A percentile compares a stretch with the other conserved stretches of the same genome.
phyloP scores from a whole-genome alignment of 2,797 vertebrate genomes.

The Aulostomus chinensis region DNA sequence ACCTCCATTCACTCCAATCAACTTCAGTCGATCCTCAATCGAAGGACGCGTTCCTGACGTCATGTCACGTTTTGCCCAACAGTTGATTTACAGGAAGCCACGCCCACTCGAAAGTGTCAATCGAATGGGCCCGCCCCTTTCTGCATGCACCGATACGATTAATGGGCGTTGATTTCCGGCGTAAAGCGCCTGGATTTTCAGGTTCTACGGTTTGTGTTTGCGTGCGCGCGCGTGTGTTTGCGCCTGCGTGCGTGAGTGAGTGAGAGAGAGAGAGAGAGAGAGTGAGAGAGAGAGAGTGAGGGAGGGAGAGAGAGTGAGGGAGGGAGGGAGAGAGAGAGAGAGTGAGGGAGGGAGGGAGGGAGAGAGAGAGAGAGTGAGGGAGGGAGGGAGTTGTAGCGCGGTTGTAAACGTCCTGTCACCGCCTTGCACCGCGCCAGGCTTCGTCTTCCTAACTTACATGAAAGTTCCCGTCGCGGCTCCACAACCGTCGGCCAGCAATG shows the following conservation, averaged over 20 bases:
- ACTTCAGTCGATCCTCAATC: no score
- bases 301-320: no score
- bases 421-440: constrained; percentile 49
- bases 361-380: no score
- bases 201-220: constrained; percentile 35
- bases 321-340: no score
- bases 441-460: constrained; percentile 50
- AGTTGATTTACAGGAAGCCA: background rate
- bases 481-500: constrained; percentile 66
- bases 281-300: no score
- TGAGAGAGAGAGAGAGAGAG: no score
- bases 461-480: constrained; percentile 51
- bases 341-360: no score
- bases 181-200: constrained; percentile 61
- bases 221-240: no score
- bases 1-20: no score
- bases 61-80: no score
- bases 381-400: constrained; percentile 26
- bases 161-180: constrained; percentile 74
- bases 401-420: constrained; percentile 37
- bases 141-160: constrained; percentile 25
- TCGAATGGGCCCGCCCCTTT: constrained; percentile 25
- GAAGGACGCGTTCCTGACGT: no score
- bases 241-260: background rate
- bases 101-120: constrained; percentile 22